phyloP scores from a whole-genome alignment of 2,797 vertebrate genomes.

The Malacoraja senta region DNA sequence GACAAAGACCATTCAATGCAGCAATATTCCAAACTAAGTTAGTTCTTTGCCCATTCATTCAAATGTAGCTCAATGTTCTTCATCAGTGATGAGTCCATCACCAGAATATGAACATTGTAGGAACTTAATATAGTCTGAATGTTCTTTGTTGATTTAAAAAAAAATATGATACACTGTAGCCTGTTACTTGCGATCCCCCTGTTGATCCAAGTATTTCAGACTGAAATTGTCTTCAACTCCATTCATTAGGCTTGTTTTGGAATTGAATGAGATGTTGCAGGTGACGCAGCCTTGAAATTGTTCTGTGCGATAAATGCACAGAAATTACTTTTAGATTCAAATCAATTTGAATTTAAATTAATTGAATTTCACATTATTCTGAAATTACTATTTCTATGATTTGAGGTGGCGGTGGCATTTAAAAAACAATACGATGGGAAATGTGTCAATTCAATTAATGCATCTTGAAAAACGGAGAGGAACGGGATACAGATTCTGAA shows the following conservation, averaged over 20 bases:
- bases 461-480: no score
- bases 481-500: no score
- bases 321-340: no score
- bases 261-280: not conserved
- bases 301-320: not conserved
- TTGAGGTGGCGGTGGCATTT: not conserved
- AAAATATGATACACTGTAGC: not conserved
- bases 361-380: no score
- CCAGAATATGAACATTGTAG: no score
- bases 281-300: not conserved
- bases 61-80: not conserved
- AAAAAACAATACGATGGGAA: no score
- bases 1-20: not conserved
- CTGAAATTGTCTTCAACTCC: not conserved
- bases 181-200: no score
- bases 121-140: no score
- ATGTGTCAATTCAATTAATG: no score
- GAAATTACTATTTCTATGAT: not conserved
- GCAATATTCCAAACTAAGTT: not conserved
- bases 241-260: not conserved
- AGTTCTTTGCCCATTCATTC: not conserved
- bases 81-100: no score
- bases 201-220: not conserved
- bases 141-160: no score
- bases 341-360: no score